A percentile compares a stretch with the other conserved stretches of the same genome.
Evolutionary conservation across 2,888 invertebrate species (phyloP).

Genomic region (Perizoma affinitatum): DNA sequence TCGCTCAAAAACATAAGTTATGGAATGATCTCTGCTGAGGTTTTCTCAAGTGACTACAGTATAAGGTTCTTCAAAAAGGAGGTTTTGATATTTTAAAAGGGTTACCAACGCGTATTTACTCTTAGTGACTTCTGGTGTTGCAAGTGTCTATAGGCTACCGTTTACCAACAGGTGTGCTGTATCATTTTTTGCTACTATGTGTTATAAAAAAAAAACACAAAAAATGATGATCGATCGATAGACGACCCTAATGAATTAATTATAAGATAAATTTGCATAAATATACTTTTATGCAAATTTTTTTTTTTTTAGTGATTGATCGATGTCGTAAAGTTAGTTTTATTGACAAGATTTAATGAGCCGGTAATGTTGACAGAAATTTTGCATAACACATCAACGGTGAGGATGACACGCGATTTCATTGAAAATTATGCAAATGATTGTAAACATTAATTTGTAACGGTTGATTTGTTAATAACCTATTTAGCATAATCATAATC

Average conservation of each 20-base stretch:
- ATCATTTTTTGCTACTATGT: no score
- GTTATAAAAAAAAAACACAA: no score
- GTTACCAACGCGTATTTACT: no score
- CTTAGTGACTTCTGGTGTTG: no score
- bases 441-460: constrained; percentile 82
- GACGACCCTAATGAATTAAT: constrained; percentile 72
- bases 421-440: constrained; percentile 76
- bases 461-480: constrained; percentile 81
- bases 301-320: constrained; percentile 65
- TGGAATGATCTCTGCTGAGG: no score
- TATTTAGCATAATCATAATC: constrained; percentile 73
- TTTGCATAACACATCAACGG: constrained; percentile 52
- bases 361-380: constrained; percentile 55
- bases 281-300: constrained; percentile 51
- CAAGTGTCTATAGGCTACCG: no score
- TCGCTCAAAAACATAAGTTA: no score
- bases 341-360: constrained; percentile 63
- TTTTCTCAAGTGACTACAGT: no score
- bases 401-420: constrained; percentile 73
- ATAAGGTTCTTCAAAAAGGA: no score
- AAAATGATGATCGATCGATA: constrained; percentile 59
- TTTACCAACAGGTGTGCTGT: no score
- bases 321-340: constrained; percentile 67
- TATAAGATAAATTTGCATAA: constrained; percentile 69
- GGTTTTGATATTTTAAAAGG: no score